These are phyloP conservation scores for Eilema caniola DNA, from an alignment of 2,888 invertebrate genomes.

Conservation along the genomic window DNA sequence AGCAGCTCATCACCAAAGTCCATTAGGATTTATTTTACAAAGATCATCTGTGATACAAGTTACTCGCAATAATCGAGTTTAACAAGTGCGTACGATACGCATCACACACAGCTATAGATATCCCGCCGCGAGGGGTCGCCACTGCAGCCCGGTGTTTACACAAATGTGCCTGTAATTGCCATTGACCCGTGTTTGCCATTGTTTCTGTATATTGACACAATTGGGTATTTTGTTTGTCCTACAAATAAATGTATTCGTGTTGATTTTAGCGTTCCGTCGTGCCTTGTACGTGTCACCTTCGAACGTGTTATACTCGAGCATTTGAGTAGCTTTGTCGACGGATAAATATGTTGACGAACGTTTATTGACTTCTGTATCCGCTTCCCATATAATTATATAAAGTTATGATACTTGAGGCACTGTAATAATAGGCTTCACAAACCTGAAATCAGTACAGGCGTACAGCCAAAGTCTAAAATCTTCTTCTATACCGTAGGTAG, in stretches of 20 bases:
- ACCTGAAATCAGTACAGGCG: no score
- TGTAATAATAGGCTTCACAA: no score
- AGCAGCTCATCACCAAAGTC: background rate
- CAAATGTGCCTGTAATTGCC: constrained; percentile 17
- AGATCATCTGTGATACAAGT: background rate
- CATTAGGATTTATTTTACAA: background rate
- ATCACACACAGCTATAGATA: constrained; percentile 14
- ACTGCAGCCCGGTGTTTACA: constrained; percentile 9
- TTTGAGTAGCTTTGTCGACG: background rate
- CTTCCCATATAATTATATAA: background rate
- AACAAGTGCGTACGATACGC: background rate
- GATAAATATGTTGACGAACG: background rate
- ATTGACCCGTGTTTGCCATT: constrained; percentile 9
- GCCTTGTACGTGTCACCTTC: background rate
- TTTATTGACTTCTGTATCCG: background rate
- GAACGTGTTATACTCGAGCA: background rate
- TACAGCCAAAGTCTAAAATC: no score
- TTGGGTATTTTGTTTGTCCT: constrained; percentile 3
- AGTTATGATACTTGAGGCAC: background rate
- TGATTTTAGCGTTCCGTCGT: background rate
- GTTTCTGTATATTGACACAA: constrained; percentile 14
- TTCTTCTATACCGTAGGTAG: no score
- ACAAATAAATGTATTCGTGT: constrained; percentile 3
- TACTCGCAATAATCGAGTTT: background rate
- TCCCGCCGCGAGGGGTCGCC: constrained; percentile 11